Conservation (phyloP, 2,113 vertebrate genomes). For the Galemys pyrenaicus region DNA sequence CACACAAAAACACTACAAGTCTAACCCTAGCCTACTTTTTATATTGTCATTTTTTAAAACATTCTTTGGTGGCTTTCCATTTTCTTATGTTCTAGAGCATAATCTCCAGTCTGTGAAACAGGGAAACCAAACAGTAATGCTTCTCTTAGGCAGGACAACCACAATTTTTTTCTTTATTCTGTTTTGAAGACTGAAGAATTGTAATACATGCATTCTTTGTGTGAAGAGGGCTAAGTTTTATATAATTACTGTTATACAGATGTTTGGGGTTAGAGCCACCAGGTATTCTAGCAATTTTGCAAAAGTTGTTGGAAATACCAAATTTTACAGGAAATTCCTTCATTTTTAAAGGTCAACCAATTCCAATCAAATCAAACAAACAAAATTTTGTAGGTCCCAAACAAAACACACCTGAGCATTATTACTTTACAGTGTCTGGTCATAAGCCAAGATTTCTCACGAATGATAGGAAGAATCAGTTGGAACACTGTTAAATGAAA, state of each 20-base stretch:
- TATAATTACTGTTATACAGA: not conserved
- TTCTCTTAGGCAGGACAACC: not conserved
- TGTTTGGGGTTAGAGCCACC: not conserved
- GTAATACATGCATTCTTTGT: not conserved
- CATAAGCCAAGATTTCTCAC: not conserved
- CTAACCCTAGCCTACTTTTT: not conserved
- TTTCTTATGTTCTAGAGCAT: not conserved
- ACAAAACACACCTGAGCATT: not conserved
- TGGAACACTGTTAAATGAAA: not conserved
- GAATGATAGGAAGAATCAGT: not conserved
- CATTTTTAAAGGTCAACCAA: not conserved
- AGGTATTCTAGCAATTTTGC: not conserved
- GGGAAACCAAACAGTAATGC: not conserved
- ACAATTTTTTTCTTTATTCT: not conserved
- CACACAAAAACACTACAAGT: not conserved
- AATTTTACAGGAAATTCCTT: not conserved
- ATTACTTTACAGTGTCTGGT: not conserved
- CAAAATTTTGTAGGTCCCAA: not conserved
- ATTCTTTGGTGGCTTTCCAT: not conserved
- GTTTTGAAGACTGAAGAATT: not conserved
- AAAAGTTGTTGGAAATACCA: not conserved
- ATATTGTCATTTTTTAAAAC: not conserved
- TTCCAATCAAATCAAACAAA: constrained; percentile 20
- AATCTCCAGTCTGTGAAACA: not conserved
- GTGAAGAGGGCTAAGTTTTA: not conserved